These are phyloP conservation scores for Sepiola atlantica DNA, from an alignment of 2,888 invertebrate species.

Conservation along the genomic window DNA sequence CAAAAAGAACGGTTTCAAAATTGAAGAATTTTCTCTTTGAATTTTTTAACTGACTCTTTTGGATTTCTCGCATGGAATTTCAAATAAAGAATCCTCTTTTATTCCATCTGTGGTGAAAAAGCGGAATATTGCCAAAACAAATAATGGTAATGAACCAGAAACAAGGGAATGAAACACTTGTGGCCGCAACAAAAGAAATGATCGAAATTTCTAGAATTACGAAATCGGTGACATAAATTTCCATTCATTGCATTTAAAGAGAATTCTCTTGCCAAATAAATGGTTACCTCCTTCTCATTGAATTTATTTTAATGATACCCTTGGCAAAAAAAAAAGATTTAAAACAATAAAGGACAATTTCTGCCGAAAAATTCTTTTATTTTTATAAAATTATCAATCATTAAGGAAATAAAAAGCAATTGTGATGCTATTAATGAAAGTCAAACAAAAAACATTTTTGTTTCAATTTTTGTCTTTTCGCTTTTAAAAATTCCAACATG, in stretches of 20 bases:
- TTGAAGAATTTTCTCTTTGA: no score
- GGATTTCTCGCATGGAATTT: not conserved
- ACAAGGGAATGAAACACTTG: not conserved
- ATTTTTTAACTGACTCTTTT: not conserved
- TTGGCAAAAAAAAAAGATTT: not conserved
- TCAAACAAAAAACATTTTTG: not conserved
- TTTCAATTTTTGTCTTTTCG: not conserved
- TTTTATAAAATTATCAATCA: not conserved
- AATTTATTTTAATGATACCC: not conserved
- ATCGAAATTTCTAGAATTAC: not conserved
- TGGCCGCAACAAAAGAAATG: not conserved
- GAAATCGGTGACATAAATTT: constrained; percentile 2
- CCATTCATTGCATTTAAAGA: constrained; percentile 1
- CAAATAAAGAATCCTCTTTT: not conserved
- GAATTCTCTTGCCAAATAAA: not conserved
- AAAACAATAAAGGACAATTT: not conserved
- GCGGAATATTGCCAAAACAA: not conserved
- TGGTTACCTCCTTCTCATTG: not conserved
- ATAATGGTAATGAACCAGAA: not conserved
- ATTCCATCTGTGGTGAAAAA: not conserved
- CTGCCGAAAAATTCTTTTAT: not conserved
- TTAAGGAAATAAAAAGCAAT: not conserved
- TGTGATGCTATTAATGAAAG: no score
- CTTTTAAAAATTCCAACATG: not conserved
- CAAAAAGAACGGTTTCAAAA: not conserved